Percentiles rank a stretch among this genome's conserved stretches.
Conservation (phyloP, 2,888 invertebrate species). For the Napeogenes inachia region DNA sequence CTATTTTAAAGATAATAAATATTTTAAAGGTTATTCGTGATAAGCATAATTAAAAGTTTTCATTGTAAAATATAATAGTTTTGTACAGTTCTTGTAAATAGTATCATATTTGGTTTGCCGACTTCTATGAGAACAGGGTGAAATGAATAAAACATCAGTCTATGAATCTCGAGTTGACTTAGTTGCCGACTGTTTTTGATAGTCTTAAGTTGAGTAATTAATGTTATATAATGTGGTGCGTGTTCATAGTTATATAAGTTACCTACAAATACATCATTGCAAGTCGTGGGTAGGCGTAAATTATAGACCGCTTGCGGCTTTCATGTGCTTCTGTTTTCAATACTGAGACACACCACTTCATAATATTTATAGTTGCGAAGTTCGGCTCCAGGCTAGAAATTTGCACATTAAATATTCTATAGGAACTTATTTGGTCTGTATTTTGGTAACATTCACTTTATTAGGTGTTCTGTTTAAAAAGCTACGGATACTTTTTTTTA, state of each 20-base stretch:
- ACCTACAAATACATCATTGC: slow-evolving; percentile 24
- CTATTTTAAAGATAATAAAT: too few species aligned
- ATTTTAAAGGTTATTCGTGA: too few species aligned
- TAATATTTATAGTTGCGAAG: slow-evolving; percentile 14
- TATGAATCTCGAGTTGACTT: background rate
- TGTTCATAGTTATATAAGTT: background rate
- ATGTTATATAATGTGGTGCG: background rate
- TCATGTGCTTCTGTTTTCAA: slow-evolving; percentile 25
- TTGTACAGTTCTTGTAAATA: too few species aligned
- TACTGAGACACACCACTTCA: slow-evolving; percentile 19
- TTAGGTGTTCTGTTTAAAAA: too few species aligned
- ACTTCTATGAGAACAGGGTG: too few species aligned
- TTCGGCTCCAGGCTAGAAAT: background rate
- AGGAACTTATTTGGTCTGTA: background rate
- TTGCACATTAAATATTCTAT: background rate
- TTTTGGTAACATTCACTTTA: background rate
- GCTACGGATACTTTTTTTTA: too few species aligned
- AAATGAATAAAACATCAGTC: too few species aligned
- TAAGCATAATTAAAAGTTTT: too few species aligned
- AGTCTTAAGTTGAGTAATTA: background rate
- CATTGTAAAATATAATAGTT: too few species aligned
- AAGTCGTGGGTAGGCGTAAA: slow-evolving; percentile 21
- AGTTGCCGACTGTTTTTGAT: background rate
- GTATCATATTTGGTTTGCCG: too few species aligned
- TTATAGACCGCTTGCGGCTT: slow-evolving; percentile 25